Evolutionary conservation across 64 coral and sea anemone species (phyloP).

Genomic region (Acropora tenuis): DNA sequence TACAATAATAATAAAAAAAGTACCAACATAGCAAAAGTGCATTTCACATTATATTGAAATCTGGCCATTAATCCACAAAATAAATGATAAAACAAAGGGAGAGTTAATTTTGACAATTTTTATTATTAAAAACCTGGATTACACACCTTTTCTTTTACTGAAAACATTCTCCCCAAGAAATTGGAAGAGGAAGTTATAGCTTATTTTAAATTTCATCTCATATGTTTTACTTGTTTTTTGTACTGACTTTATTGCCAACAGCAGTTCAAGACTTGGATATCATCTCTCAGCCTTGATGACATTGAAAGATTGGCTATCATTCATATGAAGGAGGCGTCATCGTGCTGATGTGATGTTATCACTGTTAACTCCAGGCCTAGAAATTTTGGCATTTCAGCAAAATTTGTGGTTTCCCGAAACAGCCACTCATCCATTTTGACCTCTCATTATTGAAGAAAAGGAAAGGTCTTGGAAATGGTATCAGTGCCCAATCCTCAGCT

Average conservation of each 20-base stretch:
- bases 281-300: constrained; percentile 85
- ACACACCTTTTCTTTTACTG: too few species aligned
- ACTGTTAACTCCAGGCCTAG: neutral
- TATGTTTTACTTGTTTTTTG: neutral
- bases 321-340: constrained; percentile 31
- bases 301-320: constrained; percentile 84
- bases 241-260: constrained; percentile 1
- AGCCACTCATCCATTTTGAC: neutral
- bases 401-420: neutral
- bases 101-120: too few species aligned
- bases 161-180: too few species aligned
- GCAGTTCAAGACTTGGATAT: constrained; percentile 79
- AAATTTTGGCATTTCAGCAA: neutral
- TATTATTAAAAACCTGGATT: too few species aligned
- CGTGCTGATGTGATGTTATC: neutral
- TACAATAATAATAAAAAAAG: too few species aligned
- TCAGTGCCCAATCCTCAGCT: neutral
- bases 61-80: too few species aligned
- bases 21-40: too few species aligned
- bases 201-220: neutral
- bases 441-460: neutral
- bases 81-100: too few species aligned
- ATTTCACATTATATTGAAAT: too few species aligned
- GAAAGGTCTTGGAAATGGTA: neutral
- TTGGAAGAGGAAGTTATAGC: neutral